Evolutionary conservation across 2,113 vertebrate species (phyloP).

Genomic region (Eulemur macaco): DNA sequence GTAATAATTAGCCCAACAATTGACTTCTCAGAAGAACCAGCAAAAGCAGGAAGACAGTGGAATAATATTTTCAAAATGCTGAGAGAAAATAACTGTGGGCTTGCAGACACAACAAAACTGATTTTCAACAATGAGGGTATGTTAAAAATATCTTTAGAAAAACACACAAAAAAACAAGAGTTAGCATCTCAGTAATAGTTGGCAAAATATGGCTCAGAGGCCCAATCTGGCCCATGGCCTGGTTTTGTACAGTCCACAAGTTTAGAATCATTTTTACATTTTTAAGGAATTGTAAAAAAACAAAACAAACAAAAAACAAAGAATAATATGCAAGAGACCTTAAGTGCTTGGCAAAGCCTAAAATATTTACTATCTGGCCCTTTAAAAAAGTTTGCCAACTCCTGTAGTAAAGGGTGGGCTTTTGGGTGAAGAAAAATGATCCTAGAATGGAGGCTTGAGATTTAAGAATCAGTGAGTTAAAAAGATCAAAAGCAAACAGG

Average conservation of each 20-base stretch:
- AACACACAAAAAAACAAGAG: neutral
- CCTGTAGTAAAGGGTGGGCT: neutral
- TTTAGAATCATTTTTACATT: neutral
- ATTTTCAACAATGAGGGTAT: neutral
- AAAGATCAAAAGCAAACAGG: neutral
- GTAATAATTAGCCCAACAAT: neutral
- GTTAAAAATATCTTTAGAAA: conserved; percentile 21
- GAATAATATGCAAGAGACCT: neutral
- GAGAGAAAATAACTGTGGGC: neutral
- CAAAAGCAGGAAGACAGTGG: neutral
- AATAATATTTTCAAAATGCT: neutral
- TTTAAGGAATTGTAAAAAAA: neutral
- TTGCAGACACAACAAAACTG: neutral
- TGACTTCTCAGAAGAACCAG: neutral
- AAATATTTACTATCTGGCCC: neutral
- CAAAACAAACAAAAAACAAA: neutral
- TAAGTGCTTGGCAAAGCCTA: neutral
- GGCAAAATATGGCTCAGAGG: neutral
- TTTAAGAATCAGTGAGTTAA: neutral
- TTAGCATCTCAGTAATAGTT: neutral
- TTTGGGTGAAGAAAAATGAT: neutral
- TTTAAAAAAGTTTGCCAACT: neutral
- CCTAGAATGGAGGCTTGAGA: neutral
- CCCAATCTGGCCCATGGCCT: neutral
- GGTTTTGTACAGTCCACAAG: neutral